A percentile compares a stretch with the other conserved stretches of the same genome.
phyloP scores from a whole-genome alignment of 2,888 invertebrate genomes.

The Eulithis prunata region DNA sequence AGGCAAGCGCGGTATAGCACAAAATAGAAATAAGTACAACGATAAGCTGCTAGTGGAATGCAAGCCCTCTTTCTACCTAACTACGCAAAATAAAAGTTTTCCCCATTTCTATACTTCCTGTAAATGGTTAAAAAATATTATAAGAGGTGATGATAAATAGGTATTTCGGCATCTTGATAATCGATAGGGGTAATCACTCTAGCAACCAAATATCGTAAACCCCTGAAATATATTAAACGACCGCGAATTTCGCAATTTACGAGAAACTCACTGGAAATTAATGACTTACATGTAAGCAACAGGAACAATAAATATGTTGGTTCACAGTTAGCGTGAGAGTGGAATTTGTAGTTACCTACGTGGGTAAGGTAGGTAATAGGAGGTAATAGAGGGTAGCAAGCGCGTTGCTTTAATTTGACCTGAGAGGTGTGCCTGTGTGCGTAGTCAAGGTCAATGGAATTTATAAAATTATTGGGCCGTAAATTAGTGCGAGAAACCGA shows the following conservation, averaged over 20 bases:
- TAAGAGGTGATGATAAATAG: too few relatives aligned
- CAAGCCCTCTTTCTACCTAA: neutral
- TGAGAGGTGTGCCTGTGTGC: constrained; percentile 16
- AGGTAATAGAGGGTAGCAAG: neutral
- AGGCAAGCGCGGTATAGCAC: constrained; percentile 9
- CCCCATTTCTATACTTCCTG: too few relatives aligned
- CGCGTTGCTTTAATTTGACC: constrained; percentile 28
- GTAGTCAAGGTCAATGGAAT: constrained; percentile 33
- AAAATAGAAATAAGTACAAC: neutral
- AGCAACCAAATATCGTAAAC: too few relatives aligned
- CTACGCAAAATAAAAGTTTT: too few relatives aligned
- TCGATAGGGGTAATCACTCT: too few relatives aligned
- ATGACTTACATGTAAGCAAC: constrained; percentile 26
- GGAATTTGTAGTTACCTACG: constrained; percentile 30
- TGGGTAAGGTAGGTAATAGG: constrained; percentile 21
- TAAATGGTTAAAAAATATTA: too few relatives aligned
- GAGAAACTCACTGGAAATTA: constrained; percentile 29
- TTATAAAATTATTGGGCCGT: constrained; percentile 25
- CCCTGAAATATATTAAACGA: too few relatives aligned
- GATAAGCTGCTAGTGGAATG: constrained; percentile 27
- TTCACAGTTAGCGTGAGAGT: constrained; percentile 38
- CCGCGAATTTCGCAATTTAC: constrained; percentile 14
- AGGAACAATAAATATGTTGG: constrained; percentile 26
- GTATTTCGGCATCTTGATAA: too few relatives aligned
- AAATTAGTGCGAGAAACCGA: constrained; percentile 24